These are phyloP conservation scores for Ctenicera cuprea DNA, from an alignment of 2,888 invertebrate genomes.

Conservation along the genomic window DNA sequence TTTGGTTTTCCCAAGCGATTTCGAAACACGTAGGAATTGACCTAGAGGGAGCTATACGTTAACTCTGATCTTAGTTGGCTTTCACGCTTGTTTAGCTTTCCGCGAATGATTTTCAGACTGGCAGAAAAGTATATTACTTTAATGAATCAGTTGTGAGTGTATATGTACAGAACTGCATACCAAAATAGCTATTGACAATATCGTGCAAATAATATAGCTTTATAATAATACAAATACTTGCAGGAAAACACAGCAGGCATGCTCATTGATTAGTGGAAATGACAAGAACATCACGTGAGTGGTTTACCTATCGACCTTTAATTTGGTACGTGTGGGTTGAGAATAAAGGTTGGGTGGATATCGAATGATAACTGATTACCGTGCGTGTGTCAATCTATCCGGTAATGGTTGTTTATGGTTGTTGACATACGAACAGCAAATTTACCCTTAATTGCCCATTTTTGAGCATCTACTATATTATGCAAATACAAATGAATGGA, in stretches of 20 bases:
- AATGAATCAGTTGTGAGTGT: too few species aligned
- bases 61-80: constrained; percentile 16
- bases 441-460: background rate
- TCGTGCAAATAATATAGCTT: background rate
- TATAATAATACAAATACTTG: background rate
- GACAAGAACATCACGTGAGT: constrained; percentile 20
- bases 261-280: constrained; percentile 26
- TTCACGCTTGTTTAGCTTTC: constrained; percentile 11
- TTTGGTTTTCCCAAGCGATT: constrained; percentile 13
- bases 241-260: background rate
- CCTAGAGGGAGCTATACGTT: constrained; percentile 26
- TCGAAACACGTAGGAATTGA: constrained; percentile 21
- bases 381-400: background rate
- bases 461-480: background rate
- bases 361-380: constrained; percentile 13
- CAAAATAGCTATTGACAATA: too few species aligned
- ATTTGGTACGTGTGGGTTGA: constrained; percentile 16
- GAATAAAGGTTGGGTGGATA: constrained; percentile 4
- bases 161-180: too few species aligned
- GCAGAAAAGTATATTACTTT: too few species aligned
- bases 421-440: background rate
- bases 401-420: constrained; percentile 4
- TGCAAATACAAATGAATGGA: background rate
- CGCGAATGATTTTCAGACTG: constrained; percentile 6
- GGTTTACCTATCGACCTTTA: constrained; percentile 32